Evolutionary conservation across 1,140 invertebrate genomes (phyloP).

Genomic region (Periplaneta americana): DNA sequence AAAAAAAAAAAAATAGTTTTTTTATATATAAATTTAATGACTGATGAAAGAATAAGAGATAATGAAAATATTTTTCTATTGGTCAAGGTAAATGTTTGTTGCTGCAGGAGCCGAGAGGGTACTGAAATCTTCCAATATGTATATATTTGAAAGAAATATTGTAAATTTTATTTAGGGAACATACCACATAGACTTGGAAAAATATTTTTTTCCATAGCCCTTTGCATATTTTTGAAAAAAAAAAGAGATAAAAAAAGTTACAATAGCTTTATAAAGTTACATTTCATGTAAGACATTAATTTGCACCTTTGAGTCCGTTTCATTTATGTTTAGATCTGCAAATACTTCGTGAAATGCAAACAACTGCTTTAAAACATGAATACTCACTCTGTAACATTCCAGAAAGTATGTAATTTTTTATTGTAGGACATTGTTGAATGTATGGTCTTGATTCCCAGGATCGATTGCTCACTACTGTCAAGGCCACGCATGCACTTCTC

Average conservation of each 20-base stretch:
- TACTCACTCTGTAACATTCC: neutral
- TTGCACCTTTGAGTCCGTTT: neutral
- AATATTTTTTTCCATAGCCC: neutral
- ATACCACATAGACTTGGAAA: neutral
- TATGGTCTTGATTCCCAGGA: neutral
- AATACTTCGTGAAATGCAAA: neutral
- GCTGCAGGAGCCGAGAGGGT: neutral
- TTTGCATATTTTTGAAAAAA: neutral
- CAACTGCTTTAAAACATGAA: neutral
- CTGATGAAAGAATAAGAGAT: neutral
- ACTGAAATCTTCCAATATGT: neutral
- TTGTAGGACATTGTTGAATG: neutral
- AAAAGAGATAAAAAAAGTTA: neutral
- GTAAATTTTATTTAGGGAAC: conserved; percentile 2
- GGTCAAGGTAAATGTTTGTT: neutral
- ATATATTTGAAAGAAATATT: neutral
- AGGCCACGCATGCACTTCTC: neutral
- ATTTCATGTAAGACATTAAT: neutral
- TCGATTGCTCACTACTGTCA: neutral
- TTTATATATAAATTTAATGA: neutral
- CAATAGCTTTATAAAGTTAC: neutral
- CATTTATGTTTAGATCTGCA: neutral
- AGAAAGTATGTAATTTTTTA: neutral
- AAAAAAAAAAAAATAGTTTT: neutral
- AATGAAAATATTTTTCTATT: conserved; percentile 6